Evolutionary conservation across 1,140 invertebrate genomes (phyloP).

Genomic region (Drosophila pseudoobscura): DNA sequence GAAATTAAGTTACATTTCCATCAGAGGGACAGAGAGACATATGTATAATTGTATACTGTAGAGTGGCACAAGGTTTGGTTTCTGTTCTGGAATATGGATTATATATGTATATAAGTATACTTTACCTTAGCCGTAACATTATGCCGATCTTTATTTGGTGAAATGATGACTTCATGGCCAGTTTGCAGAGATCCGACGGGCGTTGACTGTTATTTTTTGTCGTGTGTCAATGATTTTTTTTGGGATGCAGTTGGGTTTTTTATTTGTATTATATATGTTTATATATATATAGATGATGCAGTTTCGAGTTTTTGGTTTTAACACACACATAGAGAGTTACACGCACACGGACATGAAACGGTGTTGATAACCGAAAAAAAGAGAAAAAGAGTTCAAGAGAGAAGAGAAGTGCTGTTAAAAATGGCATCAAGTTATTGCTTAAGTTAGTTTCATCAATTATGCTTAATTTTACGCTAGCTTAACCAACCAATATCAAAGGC

Average conservation of each 20-base stretch:
- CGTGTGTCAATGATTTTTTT: conserved; percentile 50
- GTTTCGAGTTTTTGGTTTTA: conserved; percentile 41
- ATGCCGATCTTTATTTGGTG: conserved; percentile 93
- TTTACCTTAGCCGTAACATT: conserved; percentile 91
- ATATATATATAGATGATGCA: conserved; percentile 47
- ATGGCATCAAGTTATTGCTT: conserved; percentile 47
- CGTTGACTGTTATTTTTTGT: conserved; percentile 88
- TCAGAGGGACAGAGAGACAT: conserved; percentile 6
- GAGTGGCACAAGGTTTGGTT: conserved; percentile 16
- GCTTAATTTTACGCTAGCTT: conserved; percentile 40
- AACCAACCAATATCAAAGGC: conserved; percentile 19
- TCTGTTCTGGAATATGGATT: conserved; percentile 22
- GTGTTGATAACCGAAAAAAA: conserved; percentile 63
- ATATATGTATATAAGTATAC: conserved; percentile 51
- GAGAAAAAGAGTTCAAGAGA: conserved; percentile 54
- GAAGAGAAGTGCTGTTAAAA: conserved; percentile 71
- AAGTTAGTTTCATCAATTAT: conserved; percentile 46
- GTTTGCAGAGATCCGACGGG: conserved; percentile 95
- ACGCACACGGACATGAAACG: conserved; percentile 62
- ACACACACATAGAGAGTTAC: conserved; percentile 62
- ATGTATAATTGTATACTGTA: too few species aligned
- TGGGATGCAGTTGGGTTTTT: conserved; percentile 57
- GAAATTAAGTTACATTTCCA: conserved; percentile 27
- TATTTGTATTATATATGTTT: conserved; percentile 53
- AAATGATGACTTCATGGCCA: conserved; percentile 94